Percentiles rank a stretch among this genome's conserved stretches.
Conservation (phyloP, 2,113 vertebrate genomes). For the Eptesicus fuscus region DNA sequence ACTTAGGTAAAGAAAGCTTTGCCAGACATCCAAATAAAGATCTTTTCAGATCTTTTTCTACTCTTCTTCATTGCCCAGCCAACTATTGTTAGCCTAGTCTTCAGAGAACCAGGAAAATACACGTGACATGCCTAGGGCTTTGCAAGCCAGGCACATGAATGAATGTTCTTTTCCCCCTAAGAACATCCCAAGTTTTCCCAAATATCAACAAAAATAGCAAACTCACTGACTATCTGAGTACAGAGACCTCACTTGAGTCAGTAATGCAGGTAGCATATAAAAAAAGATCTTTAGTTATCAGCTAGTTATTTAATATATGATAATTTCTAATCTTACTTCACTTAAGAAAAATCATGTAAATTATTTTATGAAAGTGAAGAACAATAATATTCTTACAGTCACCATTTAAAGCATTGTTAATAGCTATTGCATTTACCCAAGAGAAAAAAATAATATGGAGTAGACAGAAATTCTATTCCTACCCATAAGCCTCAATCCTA, state of each 20-base stretch:
- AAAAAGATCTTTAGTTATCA: not conserved
- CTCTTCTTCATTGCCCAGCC: not conserved
- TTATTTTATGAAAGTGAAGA: not conserved
- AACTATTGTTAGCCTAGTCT: not conserved
- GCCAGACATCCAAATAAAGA: not conserved
- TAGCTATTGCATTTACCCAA: not conserved
- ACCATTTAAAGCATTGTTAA: not conserved
- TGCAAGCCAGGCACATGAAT: not conserved
- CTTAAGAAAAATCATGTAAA: constrained; percentile 11
- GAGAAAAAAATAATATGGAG: not conserved
- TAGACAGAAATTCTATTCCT: not conserved
- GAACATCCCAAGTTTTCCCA: not conserved
- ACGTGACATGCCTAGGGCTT: not conserved
- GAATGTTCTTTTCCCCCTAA: not conserved
- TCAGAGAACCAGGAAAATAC: not conserved
- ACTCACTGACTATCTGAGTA: not conserved
- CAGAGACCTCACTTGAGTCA: not conserved
- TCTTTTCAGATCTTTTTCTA: not conserved
- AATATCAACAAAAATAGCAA: not conserved
- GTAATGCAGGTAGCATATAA: not conserved
- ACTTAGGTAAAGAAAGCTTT: not conserved
- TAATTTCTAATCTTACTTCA: constrained; percentile 7
- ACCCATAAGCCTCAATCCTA: not conserved
- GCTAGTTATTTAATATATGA: not conserved
- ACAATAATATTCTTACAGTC: constrained; percentile 11